Evolutionary conservation across 2,113 vertebrate species (phyloP).

Genomic region (Chloebia gouldiae): DNA sequence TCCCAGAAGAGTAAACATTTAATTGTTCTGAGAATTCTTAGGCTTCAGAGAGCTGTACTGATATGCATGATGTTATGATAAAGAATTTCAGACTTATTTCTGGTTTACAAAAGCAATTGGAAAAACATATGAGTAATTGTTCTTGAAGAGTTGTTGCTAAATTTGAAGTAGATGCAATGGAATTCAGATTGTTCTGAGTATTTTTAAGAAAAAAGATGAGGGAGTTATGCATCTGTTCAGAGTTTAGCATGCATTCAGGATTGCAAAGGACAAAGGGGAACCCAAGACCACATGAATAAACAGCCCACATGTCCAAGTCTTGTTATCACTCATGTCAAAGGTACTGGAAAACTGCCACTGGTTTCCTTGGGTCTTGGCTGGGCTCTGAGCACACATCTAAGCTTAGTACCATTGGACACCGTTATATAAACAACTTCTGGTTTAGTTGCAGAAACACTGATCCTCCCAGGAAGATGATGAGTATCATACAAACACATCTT

Average conservation of each 20-base stretch:
- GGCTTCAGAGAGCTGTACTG: not conserved
- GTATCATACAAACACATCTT: not conserved
- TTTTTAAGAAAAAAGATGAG: not conserved
- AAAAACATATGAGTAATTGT: conserved; percentile 6
- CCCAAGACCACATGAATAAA: not conserved
- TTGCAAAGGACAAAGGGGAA: not conserved
- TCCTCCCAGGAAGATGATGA: not conserved
- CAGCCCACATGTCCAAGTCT: not conserved
- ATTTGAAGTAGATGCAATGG: not conserved
- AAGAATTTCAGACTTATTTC: not conserved
- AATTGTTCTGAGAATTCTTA: not conserved
- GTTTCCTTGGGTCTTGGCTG: not conserved
- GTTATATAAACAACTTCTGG: not conserved
- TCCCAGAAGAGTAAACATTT: not conserved
- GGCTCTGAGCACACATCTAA: not conserved
- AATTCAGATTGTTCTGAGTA: not conserved
- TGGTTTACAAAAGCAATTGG: not conserved
- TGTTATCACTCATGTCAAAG: not conserved
- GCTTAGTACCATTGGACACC: not conserved
- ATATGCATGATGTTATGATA: not conserved
- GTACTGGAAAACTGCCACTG: not conserved
- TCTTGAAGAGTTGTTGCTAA: not conserved
- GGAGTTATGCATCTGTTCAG: not conserved
- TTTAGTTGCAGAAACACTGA: not conserved
- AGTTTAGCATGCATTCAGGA: not conserved